Evolutionary conservation across 1,140 invertebrate species (phyloP).

Genomic region (Lordiphosa stackelbergi): DNA sequence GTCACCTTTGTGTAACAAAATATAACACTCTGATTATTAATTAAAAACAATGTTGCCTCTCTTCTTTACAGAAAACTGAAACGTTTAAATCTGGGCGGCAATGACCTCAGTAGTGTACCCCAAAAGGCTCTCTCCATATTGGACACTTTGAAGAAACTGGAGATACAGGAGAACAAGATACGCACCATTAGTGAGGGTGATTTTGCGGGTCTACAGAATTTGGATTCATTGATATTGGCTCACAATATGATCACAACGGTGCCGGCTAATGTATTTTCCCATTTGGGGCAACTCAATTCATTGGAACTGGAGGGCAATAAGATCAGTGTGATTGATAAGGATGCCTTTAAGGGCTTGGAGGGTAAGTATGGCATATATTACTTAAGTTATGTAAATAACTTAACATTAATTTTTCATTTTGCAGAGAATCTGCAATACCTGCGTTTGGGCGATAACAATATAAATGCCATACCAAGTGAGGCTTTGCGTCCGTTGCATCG

Average conservation of each 20-base stretch:
- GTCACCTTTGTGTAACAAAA: too few relatives aligned
- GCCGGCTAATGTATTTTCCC: slow-evolving; percentile 87
- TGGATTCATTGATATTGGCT: slow-evolving; percentile 89
- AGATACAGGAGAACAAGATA: slow-evolving; percentile 92
- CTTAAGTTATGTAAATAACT: background rate
- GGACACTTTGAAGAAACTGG: slow-evolving; percentile 88
- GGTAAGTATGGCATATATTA: slow-evolving; percentile 78
- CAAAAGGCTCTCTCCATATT: slow-evolving; percentile 86
- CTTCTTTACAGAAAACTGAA: slow-evolving; percentile 84
- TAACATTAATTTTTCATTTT: background rate
- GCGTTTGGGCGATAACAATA: slow-evolving; percentile 89
- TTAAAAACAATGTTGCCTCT: too few relatives aligned
- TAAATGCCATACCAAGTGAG: slow-evolving; percentile 88
- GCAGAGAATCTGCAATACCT: slow-evolving; percentile 92
- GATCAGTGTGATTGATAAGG: slow-evolving; percentile 87
- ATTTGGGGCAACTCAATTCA: slow-evolving; percentile 87
- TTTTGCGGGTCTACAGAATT: slow-evolving; percentile 87
- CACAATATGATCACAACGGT: slow-evolving; percentile 89
- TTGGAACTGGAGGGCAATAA: slow-evolving; percentile 91
- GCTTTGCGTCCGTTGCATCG: slow-evolving; percentile 88
- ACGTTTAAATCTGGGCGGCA: slow-evolving; percentile 90
- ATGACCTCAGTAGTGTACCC: slow-evolving; percentile 86
- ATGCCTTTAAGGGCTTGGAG: slow-evolving; percentile 90
- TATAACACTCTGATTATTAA: too few relatives aligned
- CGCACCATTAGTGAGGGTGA: slow-evolving; percentile 86